phyloP scores from a whole-genome alignment of 2,797 vertebrate species.

The Enteromius afrohamiltoni region DNA sequence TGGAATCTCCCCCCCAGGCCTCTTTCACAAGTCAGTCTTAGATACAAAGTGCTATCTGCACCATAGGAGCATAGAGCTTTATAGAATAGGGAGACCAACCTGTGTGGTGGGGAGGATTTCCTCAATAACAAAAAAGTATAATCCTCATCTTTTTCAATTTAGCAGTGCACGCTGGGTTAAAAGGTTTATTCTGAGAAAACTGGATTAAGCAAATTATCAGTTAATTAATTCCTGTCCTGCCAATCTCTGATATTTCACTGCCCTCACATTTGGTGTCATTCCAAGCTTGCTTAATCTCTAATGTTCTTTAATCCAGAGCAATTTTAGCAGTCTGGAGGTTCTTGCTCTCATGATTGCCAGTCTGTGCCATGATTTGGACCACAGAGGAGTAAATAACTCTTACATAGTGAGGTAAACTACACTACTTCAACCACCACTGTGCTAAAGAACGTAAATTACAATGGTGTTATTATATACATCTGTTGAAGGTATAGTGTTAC shows the following conservation, averaged over 20 bases:
- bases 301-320: slow-evolving; percentile 68
- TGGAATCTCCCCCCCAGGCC: too few species aligned
- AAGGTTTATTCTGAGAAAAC: neutral
- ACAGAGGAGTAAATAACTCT: slow-evolving; percentile 89
- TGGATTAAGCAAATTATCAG: neutral
- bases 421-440: neutral
- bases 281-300: neutral
- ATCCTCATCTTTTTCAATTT: neutral
- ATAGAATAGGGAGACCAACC: too few species aligned
- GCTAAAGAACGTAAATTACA: neutral
- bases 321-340: slow-evolving; percentile 82
- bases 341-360: slow-evolving; percentile 88
- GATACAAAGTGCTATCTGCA: too few species aligned
- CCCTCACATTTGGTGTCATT: neutral
- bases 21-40: too few species aligned
- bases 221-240: neutral
- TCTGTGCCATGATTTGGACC: slow-evolving; percentile 88
- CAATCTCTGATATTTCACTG: slow-evolving; percentile 22
- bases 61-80: too few species aligned
- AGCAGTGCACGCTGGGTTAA: neutral
- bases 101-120: too few species aligned
- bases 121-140: too few species aligned
- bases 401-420: slow-evolving; percentile 83
- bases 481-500: neutral
- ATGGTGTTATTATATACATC: neutral